Conservation (phyloP, 2,797 vertebrate species). For the Diplodus sargus region DNA sequence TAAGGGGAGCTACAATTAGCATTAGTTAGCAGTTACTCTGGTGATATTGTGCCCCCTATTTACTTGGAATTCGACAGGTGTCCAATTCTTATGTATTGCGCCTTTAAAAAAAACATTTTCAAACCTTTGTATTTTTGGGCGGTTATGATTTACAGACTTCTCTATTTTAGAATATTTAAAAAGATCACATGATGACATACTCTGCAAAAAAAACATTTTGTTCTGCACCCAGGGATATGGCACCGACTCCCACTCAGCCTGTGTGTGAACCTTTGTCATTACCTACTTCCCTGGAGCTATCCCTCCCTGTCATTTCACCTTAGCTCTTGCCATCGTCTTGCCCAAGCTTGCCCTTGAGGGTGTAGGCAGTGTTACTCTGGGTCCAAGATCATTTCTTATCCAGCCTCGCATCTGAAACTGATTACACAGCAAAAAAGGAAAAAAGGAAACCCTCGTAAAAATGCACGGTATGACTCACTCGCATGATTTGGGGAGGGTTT, state of each 20-base stretch:
- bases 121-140: too few species aligned
- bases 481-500: background rate
- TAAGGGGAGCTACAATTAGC: too few species aligned
- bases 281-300: slow-evolving; percentile 5
- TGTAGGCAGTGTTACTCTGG: background rate
- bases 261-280: slow-evolving; percentile 10
- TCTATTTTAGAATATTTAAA: too few species aligned
- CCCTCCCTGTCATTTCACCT: background rate
- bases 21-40: too few species aligned
- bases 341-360: slow-evolving; percentile 38
- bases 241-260: background rate
- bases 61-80: too few species aligned
- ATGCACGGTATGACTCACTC: slow-evolving; percentile 10
- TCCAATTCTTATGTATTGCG: too few species aligned
- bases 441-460: background rate
- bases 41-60: too few species aligned
- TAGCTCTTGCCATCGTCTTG: slow-evolving; percentile 32
- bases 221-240: background rate
- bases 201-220: background rate
- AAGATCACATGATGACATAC: too few species aligned
- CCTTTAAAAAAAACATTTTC: too few species aligned
- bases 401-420: slow-evolving; percentile 28
- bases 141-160: too few species aligned
- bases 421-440: slow-evolving; percentile 20
- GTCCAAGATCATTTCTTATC: background rate